Evolutionary conservation across 2,888 invertebrate genomes (phyloP).

Genomic region (Ophonus ardosiacus): DNA sequence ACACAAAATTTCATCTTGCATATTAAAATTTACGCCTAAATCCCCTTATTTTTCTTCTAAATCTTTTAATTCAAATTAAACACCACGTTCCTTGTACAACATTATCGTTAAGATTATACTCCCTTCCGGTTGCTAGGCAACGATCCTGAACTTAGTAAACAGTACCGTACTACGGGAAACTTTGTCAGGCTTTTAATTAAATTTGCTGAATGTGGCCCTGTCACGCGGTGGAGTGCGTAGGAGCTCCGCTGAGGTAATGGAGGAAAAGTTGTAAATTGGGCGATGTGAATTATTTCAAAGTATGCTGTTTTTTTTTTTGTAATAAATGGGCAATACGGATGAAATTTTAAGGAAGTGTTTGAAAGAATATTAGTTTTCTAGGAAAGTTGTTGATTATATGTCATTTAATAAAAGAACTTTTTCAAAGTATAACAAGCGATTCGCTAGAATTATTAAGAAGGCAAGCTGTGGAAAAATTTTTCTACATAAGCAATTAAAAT

Average conservation of each 20-base stretch:
- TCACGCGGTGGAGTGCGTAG: background rate
- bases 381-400: background rate
- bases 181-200: background rate
- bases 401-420: background rate
- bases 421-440: too few species aligned
- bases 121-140: background rate
- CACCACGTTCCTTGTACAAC: background rate
- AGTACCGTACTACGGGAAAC: background rate
- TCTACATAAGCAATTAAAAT: too few species aligned
- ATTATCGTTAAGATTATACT: background rate
- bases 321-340: background rate
- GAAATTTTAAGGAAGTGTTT: background rate
- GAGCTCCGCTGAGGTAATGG: background rate
- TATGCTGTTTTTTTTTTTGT: background rate
- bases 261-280: background rate
- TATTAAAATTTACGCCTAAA: background rate
- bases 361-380: background rate
- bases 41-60: background rate
- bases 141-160: background rate
- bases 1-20: background rate
- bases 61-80: conserved; percentile 3
- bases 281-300: background rate
- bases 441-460: too few species aligned
- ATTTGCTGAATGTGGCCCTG: background rate
- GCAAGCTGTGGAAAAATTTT: too few species aligned